Base-by-base conservation (phyloP, 2,797 vertebrate genomes). In the Rhinella marina region DNA sequence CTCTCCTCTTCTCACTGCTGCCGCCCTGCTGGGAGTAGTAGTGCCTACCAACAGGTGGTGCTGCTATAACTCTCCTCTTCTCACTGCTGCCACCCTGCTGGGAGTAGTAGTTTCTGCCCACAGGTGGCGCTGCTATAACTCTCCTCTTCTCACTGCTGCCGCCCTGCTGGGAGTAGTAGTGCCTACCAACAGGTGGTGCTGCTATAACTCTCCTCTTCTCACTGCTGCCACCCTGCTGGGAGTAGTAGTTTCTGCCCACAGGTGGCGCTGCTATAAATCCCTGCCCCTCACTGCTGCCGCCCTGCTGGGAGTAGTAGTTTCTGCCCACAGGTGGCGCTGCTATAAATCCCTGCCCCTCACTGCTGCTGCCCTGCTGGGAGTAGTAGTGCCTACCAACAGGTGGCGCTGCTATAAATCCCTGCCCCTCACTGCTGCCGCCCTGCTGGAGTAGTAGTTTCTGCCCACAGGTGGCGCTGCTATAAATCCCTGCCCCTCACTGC, bases 171-270 rank as follows among this genome's bases (percentile, higher is more conserved):
- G 7, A 4, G 10, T 2, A 16, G 54, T 16, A 2, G 1, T 56
- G 2, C 19, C 57, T 59, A 4, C 0, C 16, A 0, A 59, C 16
- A 14, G 13, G 57, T 41, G 41, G 41, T 6, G 41, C 41, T 41
- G 41, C 41, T 41, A 19, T 14, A 5, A 59, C 10, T n/a, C 23
- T 8, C 64, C 5, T 2, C 64, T 7, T 3, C 25, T 48, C 72
- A 10, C 72, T 50, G 72, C 72, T 75, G 32, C 72, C 72, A 41
- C 72, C 72, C 72, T 75, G 41, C 41, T 48, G 72, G 72, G 13
- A 41, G 41, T 41, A 41, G 41, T 75, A 21, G 32, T 17, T 16
- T 32, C 29, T 32, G 68, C 68, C 29, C 12, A 17, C 14, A 72
- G 25, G 11, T 64, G 25, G 10, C n/a, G n/a, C 7, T 11, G 56